Conservation (phyloP, 2,113 vertebrate genomes). For the Coryphaenoides rupestris region DNA sequence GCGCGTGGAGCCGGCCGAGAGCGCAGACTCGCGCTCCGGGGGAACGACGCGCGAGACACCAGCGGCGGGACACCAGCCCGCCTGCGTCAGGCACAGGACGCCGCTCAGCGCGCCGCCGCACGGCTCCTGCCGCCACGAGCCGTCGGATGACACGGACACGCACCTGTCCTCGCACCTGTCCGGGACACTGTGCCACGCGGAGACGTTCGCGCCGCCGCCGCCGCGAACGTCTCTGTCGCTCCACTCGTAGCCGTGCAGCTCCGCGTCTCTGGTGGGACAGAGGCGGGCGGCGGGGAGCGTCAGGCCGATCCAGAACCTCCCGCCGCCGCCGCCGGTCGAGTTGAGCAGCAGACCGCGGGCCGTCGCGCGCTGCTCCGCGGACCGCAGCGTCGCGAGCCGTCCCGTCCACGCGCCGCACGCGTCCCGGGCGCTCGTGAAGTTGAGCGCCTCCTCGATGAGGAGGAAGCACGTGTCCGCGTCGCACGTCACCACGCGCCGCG, state of each 20-base stretch:
- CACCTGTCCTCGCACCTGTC: slow-evolving; percentile 5
- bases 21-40: rapidly evolving
- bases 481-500: rapidly evolving
- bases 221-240: no score
- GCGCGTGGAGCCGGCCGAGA: no score
- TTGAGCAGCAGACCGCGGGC: rapidly evolving
- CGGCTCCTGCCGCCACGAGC: not conserved
- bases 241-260: slow-evolving; percentile 1
- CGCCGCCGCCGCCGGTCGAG: not conserved
- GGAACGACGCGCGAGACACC: no score
- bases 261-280: not conserved
- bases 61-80: rapidly evolving
- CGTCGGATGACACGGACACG: not conserved
- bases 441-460: no score
- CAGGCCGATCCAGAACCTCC: slow-evolving; percentile 35
- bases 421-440: not conserved
- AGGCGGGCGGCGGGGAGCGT: rapidly evolving
- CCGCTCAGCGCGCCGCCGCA: slow-evolving; percentile 19
- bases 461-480: not conserved
- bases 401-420: no score
- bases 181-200: no score
- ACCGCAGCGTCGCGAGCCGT: not conserved
- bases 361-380: rapidly evolving
- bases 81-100: slow-evolving; percentile 15
- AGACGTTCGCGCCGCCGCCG: not conserved